phyloP scores from a whole-genome alignment of 2,888 invertebrate species.

The Archips xylosteana region DNA sequence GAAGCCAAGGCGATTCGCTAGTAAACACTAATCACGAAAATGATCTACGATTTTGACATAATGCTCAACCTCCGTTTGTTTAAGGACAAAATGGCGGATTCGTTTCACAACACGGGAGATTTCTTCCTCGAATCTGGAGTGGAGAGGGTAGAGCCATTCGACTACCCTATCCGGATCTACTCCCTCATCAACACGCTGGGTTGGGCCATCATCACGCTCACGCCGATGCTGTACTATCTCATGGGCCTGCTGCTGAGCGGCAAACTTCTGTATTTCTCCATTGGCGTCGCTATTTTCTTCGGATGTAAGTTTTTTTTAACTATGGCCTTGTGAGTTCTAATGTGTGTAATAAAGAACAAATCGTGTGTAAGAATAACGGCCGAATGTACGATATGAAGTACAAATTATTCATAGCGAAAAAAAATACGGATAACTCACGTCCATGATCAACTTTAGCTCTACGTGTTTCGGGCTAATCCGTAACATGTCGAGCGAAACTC shows the following conservation, averaged over 20 bases:
- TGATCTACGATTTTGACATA: background rate
- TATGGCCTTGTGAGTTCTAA: too few species aligned
- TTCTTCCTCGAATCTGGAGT: conserved; percentile 92
- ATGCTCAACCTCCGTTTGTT: conserved; percentile 45
- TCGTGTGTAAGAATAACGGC: too few species aligned
- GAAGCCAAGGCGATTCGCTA: too few species aligned
- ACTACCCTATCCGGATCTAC: conserved; percentile 86
- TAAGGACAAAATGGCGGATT: conserved; percentile 90
- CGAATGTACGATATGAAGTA: too few species aligned
- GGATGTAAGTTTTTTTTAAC: conserved; percentile 88
- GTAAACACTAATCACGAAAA: background rate
- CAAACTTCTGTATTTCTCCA: conserved; percentile 88
- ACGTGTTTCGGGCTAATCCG: too few species aligned
- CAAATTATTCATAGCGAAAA: too few species aligned
- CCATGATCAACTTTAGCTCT: too few species aligned
- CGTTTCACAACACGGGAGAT: conserved; percentile 90
- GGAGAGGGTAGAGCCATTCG: conserved; percentile 86
- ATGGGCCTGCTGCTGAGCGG: conserved; percentile 89
- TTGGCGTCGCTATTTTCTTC: conserved; percentile 89
- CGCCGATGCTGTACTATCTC: conserved; percentile 90
- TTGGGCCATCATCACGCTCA: conserved; percentile 89
- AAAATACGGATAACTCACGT: too few species aligned
- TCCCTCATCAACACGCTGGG: conserved; percentile 89
- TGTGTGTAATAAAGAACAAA: too few species aligned
- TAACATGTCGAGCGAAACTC: too few species aligned